phyloP scores from a whole-genome alignment of 23 tunicate genomes.

The Aplidium turbinatum region DNA sequence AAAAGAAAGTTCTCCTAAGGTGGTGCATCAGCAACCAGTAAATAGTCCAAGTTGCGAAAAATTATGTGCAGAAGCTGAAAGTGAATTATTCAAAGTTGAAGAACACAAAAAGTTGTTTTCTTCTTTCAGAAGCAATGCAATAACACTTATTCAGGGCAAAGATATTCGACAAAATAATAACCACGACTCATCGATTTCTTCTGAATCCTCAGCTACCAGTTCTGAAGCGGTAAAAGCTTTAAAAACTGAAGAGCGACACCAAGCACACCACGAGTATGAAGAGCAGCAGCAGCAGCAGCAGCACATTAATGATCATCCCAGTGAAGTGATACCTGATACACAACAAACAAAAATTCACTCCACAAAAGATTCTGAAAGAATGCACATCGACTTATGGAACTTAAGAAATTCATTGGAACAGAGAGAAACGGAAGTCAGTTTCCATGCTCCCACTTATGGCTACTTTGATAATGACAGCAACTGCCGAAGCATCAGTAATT shows the following conservation, averaged over 20 bases:
- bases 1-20: not conserved
- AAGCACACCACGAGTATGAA: too few species aligned
- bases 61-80: not conserved
- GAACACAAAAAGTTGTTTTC: too few species aligned
- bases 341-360: too few species aligned
- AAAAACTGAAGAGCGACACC: not conserved
- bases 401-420: slow-evolving; percentile 48
- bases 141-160: too few species aligned
- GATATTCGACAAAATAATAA: too few species aligned
- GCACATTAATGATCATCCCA: not conserved
- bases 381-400: slow-evolving; percentile 40
- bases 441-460: not conserved
- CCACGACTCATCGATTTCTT: too few species aligned
- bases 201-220: too few species aligned
- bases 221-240: slow-evolving; percentile 3
- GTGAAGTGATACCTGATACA: not conserved
- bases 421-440: slow-evolving; percentile 26
- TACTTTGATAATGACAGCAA: not conserved
- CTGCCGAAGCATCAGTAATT: slow-evolving; percentile 1
- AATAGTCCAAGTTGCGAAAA: not conserved
- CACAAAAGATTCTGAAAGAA: not conserved
- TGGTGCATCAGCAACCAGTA: slow-evolving; percentile 6
- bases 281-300: not conserved
- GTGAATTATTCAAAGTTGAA: not conserved
- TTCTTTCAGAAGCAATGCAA: too few species aligned